Base-by-base conservation (phyloP, 2,797 vertebrate species). In the Pseudocheirus occidentalis region DNA sequence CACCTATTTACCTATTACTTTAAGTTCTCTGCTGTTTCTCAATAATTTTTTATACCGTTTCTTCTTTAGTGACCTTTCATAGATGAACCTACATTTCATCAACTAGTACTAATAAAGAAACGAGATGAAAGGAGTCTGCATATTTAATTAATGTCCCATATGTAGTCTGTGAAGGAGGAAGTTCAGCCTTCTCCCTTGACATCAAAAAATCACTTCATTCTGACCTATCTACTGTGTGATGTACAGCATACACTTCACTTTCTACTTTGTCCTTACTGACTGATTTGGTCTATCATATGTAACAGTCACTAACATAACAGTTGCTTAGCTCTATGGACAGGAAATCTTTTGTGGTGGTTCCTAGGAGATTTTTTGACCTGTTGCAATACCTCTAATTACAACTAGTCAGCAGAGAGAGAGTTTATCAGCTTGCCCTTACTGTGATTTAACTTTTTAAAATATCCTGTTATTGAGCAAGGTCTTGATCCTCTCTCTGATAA, bases 81-180 rank as follows among this genome's bases (percentile, higher is more conserved):
- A 94, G 73, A 87, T 31, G 53, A 93, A 62, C 29, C 3, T 92
- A 93, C 56, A 6, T 0, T 56, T 56, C 57, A 34, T 90, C 94
- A 27, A 96, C 96, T 97, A 96, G 92, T 93, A 1, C 21, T 91
- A 91, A 91, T 55, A 87, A 34, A 94, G 29, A 27, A 57, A n/a
- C 1, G 95, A 73, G 55, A 55, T 91, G 91, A 28, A 46, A 73
- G 52, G 59, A 52, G 55, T 91, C 95, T 93, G 1, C 34, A 29
- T 91, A 34, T 94, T 54, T 96, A 94, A 95, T 97, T 96, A 92
- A 90, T 92, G 90, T 96, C 73, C 95, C 87, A 96, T 29, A 90
- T 57, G 73, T 5, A 50, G 3, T 46, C 0, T 4, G 46, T 7
- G 90, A 94, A 97, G 73, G 3, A 90, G 55, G 93, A 52, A 93